Evolutionary conservation across 2,888 invertebrate species (phyloP).

Genomic region (Heliconius aoede): DNA sequence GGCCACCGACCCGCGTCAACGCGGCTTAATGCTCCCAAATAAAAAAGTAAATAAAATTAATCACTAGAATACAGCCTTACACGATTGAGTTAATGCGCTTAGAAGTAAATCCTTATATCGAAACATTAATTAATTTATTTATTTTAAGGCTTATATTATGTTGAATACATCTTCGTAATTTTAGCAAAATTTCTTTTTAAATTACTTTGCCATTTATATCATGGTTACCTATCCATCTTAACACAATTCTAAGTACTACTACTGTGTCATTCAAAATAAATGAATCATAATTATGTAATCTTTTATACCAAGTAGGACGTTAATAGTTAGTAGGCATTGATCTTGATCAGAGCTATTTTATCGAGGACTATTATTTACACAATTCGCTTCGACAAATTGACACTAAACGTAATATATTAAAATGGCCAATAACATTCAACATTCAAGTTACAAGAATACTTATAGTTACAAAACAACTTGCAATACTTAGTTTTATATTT

Average conservation of each 20-base stretch:
- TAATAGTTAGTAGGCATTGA: not conserved
- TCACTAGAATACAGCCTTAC: conserved; percentile 59
- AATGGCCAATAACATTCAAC: not conserved
- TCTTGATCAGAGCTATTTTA: not conserved
- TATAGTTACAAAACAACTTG: conserved; percentile 39
- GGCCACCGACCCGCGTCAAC: conserved; percentile 66
- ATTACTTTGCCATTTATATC: too few relatives aligned
- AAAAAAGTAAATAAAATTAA: conserved; percentile 75
- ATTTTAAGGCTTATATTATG: not conserved
- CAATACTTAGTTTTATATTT: conserved; percentile 55
- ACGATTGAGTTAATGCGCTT: conserved; percentile 39
- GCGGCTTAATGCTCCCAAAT: conserved; percentile 66
- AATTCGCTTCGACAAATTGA: not conserved
- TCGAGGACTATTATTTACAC: not conserved
- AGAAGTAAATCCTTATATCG: conserved; percentile 29
- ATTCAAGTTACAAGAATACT: conserved; percentile 1
- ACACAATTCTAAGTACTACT: too few relatives aligned
- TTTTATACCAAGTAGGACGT: not conserved
- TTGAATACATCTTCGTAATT: not conserved
- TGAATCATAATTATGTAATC: not conserved
- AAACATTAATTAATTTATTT: too few relatives aligned
- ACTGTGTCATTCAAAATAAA: not conserved
- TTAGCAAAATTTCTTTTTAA: not conserved
- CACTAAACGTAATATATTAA: not conserved
- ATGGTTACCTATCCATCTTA: not conserved